phyloP scores from a whole-genome alignment of 2,113 vertebrate genomes.

The Melozone crissalis region DNA sequence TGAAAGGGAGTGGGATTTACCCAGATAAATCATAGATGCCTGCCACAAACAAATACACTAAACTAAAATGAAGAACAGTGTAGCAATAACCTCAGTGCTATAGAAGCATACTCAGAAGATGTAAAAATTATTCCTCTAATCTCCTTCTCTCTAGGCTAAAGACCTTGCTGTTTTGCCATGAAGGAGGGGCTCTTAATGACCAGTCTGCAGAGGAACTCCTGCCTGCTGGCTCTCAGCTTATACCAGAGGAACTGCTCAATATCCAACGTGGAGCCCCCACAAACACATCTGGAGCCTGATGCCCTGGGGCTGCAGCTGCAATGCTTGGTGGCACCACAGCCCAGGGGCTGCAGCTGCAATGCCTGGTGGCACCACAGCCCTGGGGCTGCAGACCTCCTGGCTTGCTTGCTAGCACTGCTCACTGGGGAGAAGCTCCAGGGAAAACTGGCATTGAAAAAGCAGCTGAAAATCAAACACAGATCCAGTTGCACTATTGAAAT shows the following conservation, averaged over 20 bases:
- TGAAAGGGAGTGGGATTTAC: background rate
- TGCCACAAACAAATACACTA: background rate
- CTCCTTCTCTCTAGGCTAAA: background rate
- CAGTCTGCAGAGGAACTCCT: background rate
- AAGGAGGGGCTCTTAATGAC: background rate
- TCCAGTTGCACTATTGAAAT: background rate
- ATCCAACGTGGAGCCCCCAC: accelerated
- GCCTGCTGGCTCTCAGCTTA: background rate
- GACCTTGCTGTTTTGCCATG: background rate
- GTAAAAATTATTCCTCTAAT: background rate
- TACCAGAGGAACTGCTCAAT: background rate
- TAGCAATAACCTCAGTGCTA: background rate
- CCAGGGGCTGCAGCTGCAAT: background rate
- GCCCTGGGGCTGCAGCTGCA: too few relatives aligned
- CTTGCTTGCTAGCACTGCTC: accelerated
- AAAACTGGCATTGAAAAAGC: background rate
- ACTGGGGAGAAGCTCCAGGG: background rate
- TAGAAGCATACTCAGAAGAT: background rate
- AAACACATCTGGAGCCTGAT: background rate
- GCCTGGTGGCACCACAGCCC: background rate
- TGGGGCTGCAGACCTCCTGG: accelerated
- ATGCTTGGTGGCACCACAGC: too few relatives aligned
- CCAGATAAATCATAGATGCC: background rate
- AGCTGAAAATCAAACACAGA: conserved; percentile 11
- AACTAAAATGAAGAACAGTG: background rate